These are phyloP conservation scores for Karalla daura DNA, from an alignment of 2,797 vertebrate genomes.

Conservation along the genomic window DNA sequence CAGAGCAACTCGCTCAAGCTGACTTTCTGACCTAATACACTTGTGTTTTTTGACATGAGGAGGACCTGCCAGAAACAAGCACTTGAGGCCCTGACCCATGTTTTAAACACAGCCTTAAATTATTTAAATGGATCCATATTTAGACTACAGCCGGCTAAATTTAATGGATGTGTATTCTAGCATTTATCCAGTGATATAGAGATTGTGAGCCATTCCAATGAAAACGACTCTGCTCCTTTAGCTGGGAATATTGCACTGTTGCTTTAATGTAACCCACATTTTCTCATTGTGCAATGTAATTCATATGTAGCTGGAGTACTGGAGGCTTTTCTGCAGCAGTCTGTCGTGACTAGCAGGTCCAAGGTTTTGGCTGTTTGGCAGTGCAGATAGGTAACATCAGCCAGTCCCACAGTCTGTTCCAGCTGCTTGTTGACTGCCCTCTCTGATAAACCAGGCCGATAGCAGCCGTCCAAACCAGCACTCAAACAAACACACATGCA, in stretches of 20 bases:
- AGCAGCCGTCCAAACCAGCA: constrained; percentile 28
- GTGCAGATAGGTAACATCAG: constrained; percentile 33
- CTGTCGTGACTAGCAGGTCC: constrained; percentile 23
- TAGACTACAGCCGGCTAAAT: constrained; percentile 35
- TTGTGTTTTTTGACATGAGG: constrained; percentile 18
- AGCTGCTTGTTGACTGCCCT: constrained; percentile 53
- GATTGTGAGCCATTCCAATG: not conserved
- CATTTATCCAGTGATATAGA: constrained; percentile 13
- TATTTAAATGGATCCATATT: constrained; percentile 48
- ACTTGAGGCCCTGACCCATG: constrained; percentile 30
- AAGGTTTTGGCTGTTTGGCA: constrained; percentile 39
- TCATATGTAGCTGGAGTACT: not conserved
- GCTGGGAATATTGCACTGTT: not conserved
- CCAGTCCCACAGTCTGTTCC: constrained; percentile 49
- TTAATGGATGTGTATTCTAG: constrained; percentile 45
- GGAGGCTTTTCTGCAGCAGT: constrained; percentile 21
- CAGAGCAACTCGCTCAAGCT: not conserved
- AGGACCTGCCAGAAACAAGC: constrained; percentile 30
- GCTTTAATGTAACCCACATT: constrained; percentile 16
- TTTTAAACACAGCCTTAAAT: constrained; percentile 41
- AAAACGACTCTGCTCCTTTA: not conserved
- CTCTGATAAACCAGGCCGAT: constrained; percentile 59
- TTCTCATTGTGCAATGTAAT: too few relatives aligned
- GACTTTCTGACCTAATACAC: constrained; percentile 11
- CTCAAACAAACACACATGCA: not conserved